Evolutionary conservation across 2,113 vertebrate species (phyloP), one percentile per base, ranked within the genome.

Genomic region (Brachyistius frenatus): DNA sequence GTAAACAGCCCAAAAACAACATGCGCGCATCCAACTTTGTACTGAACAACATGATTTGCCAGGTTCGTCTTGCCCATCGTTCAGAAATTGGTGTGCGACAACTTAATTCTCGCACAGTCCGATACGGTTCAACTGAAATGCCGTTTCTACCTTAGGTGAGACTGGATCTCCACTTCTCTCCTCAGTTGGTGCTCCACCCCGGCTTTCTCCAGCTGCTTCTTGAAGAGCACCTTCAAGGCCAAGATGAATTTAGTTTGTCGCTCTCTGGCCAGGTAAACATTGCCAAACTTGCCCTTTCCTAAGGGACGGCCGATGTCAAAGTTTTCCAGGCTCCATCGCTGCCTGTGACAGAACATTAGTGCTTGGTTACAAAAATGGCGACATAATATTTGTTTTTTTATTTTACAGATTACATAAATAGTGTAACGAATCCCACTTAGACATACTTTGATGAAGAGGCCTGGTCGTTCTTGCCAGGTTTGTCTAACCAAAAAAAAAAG

Each of bases 221-320:
- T 99, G 63, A 99, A 99, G 2, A 99, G 94, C 11, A 99, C 97
- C 85, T 99, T 99, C 82, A 99, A 89, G 1, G 98, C 98, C 91
- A 99, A 88, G 83, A 99, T 99, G 72, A 99, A 99, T 92, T 96
- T 98, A 75, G 95, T 97, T 58, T 97, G 95, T 30, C 95, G 95
- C 73, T 99, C 97, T 64, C 98, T 93, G 3, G 97, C 98, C 87
- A 99, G 92, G 81, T 99, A 99, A n/a, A 99, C 98, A 7, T 98
- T 99, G 5, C 98, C 98, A 84, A 99, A 99, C 84, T 99, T 99
- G 14, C 98, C 98, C 88, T 98, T 99, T 31, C 98, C 98, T 66
- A 99, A 89, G 0, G 97, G 97, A 6, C 96, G 96, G 14, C 97
- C 97, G 23, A 99, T 97, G 86, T 99, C 98, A 92, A 99, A 99